Evolutionary conservation across 2,888 invertebrate genomes (phyloP).

Genomic region (Emmelina monodactyla): DNA sequence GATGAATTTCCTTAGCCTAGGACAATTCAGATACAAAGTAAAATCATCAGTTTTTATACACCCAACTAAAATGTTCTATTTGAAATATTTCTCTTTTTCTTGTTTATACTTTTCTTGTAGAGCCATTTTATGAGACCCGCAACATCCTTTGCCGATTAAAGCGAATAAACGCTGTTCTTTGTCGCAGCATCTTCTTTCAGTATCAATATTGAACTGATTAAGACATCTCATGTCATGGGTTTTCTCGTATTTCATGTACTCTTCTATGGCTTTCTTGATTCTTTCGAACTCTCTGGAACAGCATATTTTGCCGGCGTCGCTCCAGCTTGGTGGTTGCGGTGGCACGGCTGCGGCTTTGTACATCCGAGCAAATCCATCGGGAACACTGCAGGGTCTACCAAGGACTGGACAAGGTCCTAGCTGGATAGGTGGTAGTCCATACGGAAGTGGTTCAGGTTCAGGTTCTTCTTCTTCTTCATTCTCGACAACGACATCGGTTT

Average conservation of each 20-base stretch:
- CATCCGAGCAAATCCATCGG: constrained; percentile 56
- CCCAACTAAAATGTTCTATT: too few relatives aligned
- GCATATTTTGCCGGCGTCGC: constrained; percentile 51
- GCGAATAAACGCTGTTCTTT: constrained; percentile 41
- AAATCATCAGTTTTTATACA: too few relatives aligned
- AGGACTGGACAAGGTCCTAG: constrained; percentile 56
- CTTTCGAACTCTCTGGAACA: constrained; percentile 55
- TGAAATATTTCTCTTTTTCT: neutral
- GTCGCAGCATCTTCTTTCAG: constrained; percentile 51
- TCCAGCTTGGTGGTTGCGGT: constrained; percentile 39
- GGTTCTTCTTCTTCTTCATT: constrained; percentile 45
- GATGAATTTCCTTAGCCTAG: too few relatives aligned
- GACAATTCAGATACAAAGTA: too few relatives aligned
- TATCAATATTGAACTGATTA: constrained; percentile 46
- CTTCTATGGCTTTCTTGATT: constrained; percentile 48
- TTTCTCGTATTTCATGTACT: constrained; percentile 45
- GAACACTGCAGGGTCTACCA: constrained; percentile 48
- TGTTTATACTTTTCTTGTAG: constrained; percentile 25
- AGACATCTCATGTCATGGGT: constrained; percentile 44
- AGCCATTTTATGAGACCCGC: constrained; percentile 46
- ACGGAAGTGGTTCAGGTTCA: constrained; percentile 41
- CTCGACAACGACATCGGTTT: constrained; percentile 32
- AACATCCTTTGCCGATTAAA: constrained; percentile 43
- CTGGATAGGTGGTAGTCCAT: constrained; percentile 48
- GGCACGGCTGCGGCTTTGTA: constrained; percentile 41